Evolutionary conservation across 2,888 invertebrate species (phyloP), one percentile per base, ranked within the genome.

Genomic region (Zaprionus obscuricornis): DNA sequence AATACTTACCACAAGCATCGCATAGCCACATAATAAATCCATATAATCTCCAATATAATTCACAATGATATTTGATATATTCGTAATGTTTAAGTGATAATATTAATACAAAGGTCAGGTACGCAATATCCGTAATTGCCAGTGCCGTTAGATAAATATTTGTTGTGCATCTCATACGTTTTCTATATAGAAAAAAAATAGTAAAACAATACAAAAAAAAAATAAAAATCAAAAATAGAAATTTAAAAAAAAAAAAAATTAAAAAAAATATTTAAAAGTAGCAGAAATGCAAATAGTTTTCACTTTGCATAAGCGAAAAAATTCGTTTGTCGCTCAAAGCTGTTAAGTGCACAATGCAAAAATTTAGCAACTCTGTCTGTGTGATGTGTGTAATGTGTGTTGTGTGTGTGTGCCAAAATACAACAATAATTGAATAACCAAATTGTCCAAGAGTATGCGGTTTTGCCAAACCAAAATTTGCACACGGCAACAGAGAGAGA

Each of bases 61-160:
- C 88, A 63, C 91, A 91, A 64, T 89, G 75, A 29, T 84, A 82
- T 69, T 92, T 91, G 39, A 93, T 91, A 69, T 91, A 91, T 14
- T 92, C 91, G 74, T 93, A 93, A 86, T 94, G 93, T 71, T 92
- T 90, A 51, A 94, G 90, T 0, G 93, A 93, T 50, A 95, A 90
- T 27, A 93, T 89, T 74, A 95, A 91, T 31, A 92, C 92, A 85
- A 93, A 93, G 39, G 94, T 89, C 54, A 95, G 91, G 89, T 94
- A 94, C 55, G 94, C 90, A 57, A 94, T 91, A 85, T 95, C 95
- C 52, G 94, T 93, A 57, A 93, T 91, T 34, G 95, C 95, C 69
- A 95, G 89, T 0, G 94, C 94, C 47, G 94, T 93, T 68, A 95
- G 90, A 89, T 95, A 95, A 58, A 92, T 92, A 89, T 95, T 95